Evolutionary conservation across 2,113 vertebrate species (phyloP), one percentile per base, ranked within the genome.

Genomic region (Vidua chalybeata): DNA sequence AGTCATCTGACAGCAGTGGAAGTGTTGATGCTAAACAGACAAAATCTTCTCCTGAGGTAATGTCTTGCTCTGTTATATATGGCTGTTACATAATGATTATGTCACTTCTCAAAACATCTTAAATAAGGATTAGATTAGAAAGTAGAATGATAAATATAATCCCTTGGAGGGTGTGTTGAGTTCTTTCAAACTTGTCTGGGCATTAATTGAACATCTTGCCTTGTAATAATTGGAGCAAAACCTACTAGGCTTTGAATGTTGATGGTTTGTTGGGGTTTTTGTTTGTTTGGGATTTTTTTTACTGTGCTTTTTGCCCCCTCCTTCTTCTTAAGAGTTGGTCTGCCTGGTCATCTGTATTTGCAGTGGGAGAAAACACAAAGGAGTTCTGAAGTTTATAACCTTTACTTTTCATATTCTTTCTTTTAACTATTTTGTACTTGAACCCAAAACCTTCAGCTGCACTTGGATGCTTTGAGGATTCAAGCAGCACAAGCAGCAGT

Each of bases 21-120:
- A 93, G 56, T 62, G 58, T 93, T 41, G 93, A 96, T 89, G 92
- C 94, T 58, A 98, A 98, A 92, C 96, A 97, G 30, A 84, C 91
- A 59, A 98, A 97, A 71, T 86, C 95, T 92, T 97, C 96, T 86
- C 89, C 96, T 69, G 97, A 98, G 97, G 98, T 98, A 96, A 93
- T 31, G 27, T 39, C 64, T 92, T 69, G 18, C 33, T 58, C 1
- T 48, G 16, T 80, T 94, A 28, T 41, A 8, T 88, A 39, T 85
- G 55, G 18, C 80, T 89, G 62, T 90, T 96, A 71, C 15, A n/a
- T 84, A 96, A 90, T 35, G 48, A 24, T 90, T 83, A 41, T 84
- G 76, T 78, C 48, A 55, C 7, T 77, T 89, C 63, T 90, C 52
- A 45, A 64, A 78, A 74, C 30, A 58, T 20, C n/a, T 87, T 82